phyloP scores from a whole-genome alignment of 2,797 vertebrate genomes.

The Champsocephalus esox region DNA sequence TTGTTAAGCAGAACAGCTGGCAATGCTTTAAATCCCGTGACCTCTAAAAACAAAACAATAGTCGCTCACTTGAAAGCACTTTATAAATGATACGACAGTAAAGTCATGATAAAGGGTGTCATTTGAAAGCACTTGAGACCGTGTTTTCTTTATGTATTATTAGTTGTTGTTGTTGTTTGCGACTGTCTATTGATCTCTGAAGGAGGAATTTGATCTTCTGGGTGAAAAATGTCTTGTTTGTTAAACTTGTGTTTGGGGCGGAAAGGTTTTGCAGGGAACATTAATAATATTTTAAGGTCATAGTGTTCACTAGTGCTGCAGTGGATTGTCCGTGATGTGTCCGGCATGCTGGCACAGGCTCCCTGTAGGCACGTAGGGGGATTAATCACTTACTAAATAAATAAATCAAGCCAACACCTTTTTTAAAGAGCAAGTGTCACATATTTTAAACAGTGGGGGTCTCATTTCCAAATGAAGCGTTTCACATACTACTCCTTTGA shows the following conservation, averaged over 20 bases:
- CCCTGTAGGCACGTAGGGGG: background rate
- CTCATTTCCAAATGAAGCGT: conserved; percentile 41
- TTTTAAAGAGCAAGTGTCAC: conserved; percentile 42
- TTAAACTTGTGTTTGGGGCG: background rate
- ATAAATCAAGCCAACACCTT: conserved; percentile 20
- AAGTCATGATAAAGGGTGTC: conserved; percentile 67
- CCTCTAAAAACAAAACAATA: conserved; percentile 76
- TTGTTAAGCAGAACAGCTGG: conserved; percentile 75
- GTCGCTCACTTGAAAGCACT: conserved; percentile 69
- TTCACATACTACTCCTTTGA: conserved; percentile 43
- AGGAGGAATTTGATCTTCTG: conserved; percentile 69
- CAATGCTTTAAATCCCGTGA: conserved; percentile 75
- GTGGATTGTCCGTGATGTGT: background rate
- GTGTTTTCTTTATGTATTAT: conserved; percentile 50
- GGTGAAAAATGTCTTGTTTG: conserved; percentile 32
- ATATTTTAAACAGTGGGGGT: conserved; percentile 37
- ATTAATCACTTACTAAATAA: conserved; percentile 31
- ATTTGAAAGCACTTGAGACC: conserved; percentile 56
- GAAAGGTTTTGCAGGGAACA: conserved; percentile 14
- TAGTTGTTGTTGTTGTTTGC: conserved; percentile 43
- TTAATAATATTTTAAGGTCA: conserved; percentile 9
- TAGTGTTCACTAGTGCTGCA: background rate
- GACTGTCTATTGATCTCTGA: conserved; percentile 60
- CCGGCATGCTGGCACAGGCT: background rate
- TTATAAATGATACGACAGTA: conserved; percentile 67